Evolutionary conservation across 2,888 invertebrate species (phyloP).

Genomic region (Gryllus longicercus): DNA sequence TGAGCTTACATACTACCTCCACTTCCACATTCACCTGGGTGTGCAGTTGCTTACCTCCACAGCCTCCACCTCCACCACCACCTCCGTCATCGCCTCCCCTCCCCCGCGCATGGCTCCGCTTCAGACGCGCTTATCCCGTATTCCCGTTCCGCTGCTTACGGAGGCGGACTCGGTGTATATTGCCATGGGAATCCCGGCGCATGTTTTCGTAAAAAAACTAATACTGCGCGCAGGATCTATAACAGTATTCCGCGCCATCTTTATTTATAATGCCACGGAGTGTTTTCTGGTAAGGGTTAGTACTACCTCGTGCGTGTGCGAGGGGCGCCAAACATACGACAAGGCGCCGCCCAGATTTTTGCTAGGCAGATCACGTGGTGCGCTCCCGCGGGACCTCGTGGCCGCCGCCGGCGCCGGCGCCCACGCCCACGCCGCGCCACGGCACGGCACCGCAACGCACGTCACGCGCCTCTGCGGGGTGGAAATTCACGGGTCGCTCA

Average conservation of each 20-base stretch:
- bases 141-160: background rate
- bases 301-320: background rate
- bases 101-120: background rate
- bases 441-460: too few relatives aligned
- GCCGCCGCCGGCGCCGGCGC: background rate
- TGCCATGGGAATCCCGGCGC: background rate
- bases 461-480: too few relatives aligned
- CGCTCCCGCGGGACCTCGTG: background rate
- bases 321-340: background rate
- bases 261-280: constrained; percentile 33
- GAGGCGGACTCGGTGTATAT: background rate
- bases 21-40: too few relatives aligned
- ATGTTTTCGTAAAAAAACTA: constrained; percentile 2
- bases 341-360: background rate
- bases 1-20: too few relatives aligned
- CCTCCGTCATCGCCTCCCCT: background rate
- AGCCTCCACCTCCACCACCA: background rate
- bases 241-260: constrained; percentile 28
- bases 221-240: background rate
- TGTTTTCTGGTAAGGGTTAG: background rate
- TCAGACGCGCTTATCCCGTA: too few relatives aligned
- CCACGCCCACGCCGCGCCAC: background rate
- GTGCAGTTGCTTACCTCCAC: background rate
- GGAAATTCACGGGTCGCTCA: too few relatives aligned
- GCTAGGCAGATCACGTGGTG: background rate